These are phyloP conservation scores for Amiota minor DNA, from an alignment of 2,888 invertebrate genomes.

Conservation along the genomic window DNA sequence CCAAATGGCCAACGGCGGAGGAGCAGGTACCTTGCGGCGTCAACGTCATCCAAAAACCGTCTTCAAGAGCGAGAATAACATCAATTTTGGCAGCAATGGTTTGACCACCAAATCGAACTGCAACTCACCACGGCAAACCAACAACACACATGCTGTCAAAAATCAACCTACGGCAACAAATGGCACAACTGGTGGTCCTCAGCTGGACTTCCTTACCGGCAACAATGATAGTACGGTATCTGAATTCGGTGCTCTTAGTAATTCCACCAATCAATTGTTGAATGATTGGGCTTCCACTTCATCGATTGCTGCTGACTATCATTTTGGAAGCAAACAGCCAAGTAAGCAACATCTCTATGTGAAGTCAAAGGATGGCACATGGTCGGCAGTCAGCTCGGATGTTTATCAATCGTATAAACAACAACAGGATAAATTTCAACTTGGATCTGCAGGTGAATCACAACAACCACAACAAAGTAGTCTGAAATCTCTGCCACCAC, in stretches of 20 bases:
- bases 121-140: conserved; percentile 7
- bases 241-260: conserved; percentile 63
- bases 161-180: neutral
- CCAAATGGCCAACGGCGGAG: conserved; percentile 67
- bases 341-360: conserved; percentile 72
- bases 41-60: conserved; percentile 71
- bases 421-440: conserved; percentile 57
- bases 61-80: conserved; percentile 73
- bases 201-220: conserved; percentile 64
- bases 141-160: conserved; percentile 31
- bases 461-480: conserved; percentile 43
- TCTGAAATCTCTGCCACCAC: neutral
- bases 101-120: conserved; percentile 36
- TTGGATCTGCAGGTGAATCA: conserved; percentile 57
- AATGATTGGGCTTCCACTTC: conserved; percentile 70
- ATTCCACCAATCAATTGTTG: conserved; percentile 68
- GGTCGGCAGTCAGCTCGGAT: conserved; percentile 72
- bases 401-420: conserved; percentile 70
- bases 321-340: conserved; percentile 71
- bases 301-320: conserved; percentile 64
- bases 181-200: conserved; percentile 41
- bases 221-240: conserved; percentile 47
- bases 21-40: conserved; percentile 70
- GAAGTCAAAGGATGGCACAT: conserved; percentile 73
- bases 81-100: conserved; percentile 62